A percentile compares a stretch with the other conserved stretches of the same genome.
Conservation (phyloP, 2,797 vertebrate species). For the Macrochelys suwanniensis region DNA sequence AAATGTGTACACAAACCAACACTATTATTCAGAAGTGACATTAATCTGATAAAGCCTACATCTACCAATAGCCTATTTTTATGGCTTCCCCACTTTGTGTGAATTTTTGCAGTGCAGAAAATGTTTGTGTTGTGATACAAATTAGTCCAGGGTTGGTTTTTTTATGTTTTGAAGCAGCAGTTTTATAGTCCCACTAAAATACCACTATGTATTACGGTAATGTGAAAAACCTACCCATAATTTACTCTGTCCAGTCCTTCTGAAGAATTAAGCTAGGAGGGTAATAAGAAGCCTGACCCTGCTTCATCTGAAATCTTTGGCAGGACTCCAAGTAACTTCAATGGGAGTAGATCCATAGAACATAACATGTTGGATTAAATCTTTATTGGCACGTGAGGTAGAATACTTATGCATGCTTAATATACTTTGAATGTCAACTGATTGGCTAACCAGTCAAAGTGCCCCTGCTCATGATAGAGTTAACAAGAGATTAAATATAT, state of each 20-base stretch:
- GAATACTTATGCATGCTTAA: background rate
- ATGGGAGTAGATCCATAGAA: background rate
- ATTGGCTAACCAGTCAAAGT: background rate
- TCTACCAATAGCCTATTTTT: constrained; percentile 63
- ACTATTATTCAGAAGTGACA: constrained; percentile 50
- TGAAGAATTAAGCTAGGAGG: background rate
- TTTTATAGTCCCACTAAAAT: constrained; percentile 3
- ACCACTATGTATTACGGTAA: background rate
- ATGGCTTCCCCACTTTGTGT: constrained; percentile 34
- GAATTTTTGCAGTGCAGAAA: constrained; percentile 22
- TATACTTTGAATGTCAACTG: background rate
- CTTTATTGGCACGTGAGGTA: constrained; percentile 1
- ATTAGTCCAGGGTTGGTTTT: constrained; percentile 2
- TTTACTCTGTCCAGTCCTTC: background rate
- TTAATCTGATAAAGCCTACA: constrained; percentile 55
- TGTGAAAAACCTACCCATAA: background rate
- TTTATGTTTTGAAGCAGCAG: constrained; percentile 8
- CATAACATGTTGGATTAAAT: background rate
- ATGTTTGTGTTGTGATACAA: constrained; percentile 15
- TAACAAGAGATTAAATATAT: background rate
- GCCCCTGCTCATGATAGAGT: background rate
- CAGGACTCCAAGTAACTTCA: background rate
- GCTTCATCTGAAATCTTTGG: background rate
- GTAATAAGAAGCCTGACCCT: background rate
- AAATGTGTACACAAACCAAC: constrained; percentile 36